Evolutionary conservation across 2,113 vertebrate species (phyloP).

Genomic region (Syrrhaptes paradoxus): DNA sequence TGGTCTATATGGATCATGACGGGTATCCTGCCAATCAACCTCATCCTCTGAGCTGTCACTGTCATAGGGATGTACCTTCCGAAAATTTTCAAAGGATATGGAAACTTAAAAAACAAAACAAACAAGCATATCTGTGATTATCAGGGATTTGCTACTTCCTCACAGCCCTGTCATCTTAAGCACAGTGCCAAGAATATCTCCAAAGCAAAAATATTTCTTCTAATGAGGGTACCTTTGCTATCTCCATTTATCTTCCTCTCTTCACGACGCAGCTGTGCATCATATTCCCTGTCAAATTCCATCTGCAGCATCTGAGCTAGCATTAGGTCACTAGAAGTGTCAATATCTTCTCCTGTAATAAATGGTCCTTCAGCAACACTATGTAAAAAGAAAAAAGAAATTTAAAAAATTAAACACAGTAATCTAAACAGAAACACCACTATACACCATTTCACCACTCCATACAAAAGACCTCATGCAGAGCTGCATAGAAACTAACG

Average conservation of each 20-base stretch:
- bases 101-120: constrained; percentile 83
- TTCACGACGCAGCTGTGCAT: constrained; percentile 91
- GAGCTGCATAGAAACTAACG: neutral
- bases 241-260: constrained; percentile 97
- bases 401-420: neutral
- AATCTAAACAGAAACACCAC: neutral
- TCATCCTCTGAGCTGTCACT: constrained; percentile 96
- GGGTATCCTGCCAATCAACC: constrained; percentile 98
- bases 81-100: constrained; percentile 98
- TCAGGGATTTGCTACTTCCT: neutral
- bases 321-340: constrained; percentile 93
- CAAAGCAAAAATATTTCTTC: neutral
- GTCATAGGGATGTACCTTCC: constrained; percentile 92
- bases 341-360: constrained; percentile 75
- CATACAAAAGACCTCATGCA: neutral
- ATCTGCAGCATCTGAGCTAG: constrained; percentile 97
- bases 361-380: constrained; percentile 80
- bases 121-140: neutral
- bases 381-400: neutral
- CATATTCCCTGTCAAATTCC: constrained; percentile 96
- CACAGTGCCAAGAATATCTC: neutral
- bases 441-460: neutral
- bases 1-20: constrained; percentile 90
- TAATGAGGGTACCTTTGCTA: constrained; percentile 87
- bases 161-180: neutral